These are phyloP conservation scores for Scomber scombrus DNA, from an alignment of 2,113 vertebrate genomes.

Conservation along the genomic window DNA sequence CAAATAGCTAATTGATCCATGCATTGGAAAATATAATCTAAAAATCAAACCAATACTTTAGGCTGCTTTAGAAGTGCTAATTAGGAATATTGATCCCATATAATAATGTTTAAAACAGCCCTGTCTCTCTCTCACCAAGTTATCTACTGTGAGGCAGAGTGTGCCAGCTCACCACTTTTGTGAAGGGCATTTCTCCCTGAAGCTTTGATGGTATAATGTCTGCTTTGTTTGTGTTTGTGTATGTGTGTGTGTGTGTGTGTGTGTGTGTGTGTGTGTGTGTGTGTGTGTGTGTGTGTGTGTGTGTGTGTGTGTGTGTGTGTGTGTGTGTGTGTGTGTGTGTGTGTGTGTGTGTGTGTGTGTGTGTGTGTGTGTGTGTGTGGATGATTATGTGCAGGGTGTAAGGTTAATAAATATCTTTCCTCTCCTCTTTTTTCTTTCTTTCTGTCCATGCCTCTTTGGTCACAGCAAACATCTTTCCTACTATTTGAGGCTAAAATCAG, in stretches of 20 bases:
- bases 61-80: conserved; percentile 75
- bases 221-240: conserved; percentile 50
- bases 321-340: conserved; percentile 36
- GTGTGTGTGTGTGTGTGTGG: conserved; percentile 37
- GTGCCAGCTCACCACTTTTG: conserved; percentile 64
- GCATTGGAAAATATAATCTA: conserved; percentile 74
- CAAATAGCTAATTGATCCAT: conserved; percentile 71
- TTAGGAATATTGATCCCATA: conserved; percentile 77
- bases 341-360: conserved; percentile 27
- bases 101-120: conserved; percentile 62
- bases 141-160: conserved; percentile 55
- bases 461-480: conserved; percentile 51
- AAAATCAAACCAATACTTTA: conserved; percentile 71
- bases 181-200: conserved; percentile 66
- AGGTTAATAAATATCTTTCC: conserved; percentile 42
- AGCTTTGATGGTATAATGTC: conserved; percentile 64
- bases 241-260: neutral
- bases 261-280: conserved; percentile 31
- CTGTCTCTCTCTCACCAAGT: conserved; percentile 40
- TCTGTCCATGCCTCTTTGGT: conserved; percentile 33
- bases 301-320: conserved; percentile 36
- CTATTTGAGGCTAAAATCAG: conserved; percentile 66
- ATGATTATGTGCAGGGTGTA: conserved; percentile 26
- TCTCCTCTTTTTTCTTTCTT: conserved; percentile 10
- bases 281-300: conserved; percentile 33